Evolutionary conservation across 2,888 invertebrate genomes (phyloP).

Genomic region (Acleris emargana): DNA sequence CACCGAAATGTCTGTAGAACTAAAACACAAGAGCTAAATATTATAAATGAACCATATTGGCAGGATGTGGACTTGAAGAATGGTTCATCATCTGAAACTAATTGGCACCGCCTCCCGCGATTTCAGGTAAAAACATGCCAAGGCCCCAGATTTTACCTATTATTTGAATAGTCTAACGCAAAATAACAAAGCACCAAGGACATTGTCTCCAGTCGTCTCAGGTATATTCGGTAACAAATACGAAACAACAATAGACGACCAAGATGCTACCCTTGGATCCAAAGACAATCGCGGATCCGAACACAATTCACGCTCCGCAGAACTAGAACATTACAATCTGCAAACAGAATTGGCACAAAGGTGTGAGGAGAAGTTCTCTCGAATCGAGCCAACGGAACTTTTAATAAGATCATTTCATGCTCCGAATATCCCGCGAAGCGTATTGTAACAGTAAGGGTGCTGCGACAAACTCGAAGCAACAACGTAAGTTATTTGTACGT

Average conservation of each 20-base stretch:
- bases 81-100: too few relatives aligned
- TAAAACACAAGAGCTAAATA: too few relatives aligned
- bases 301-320: neutral
- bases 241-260: neutral
- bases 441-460: neutral
- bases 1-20: too few relatives aligned
- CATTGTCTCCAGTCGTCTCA: neutral
- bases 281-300: too few relatives aligned
- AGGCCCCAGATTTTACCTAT: too few relatives aligned
- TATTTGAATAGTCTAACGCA: too few relatives aligned
- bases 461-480: neutral
- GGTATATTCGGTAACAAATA: neutral
- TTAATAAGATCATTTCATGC: neutral
- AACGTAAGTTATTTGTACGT: neutral
- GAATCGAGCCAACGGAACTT: neutral
- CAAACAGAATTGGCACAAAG: neutral
- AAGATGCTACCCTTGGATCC: neutral
- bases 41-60: too few relatives aligned
- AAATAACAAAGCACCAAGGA: too few relatives aligned
- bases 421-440: neutral
- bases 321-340: neutral
- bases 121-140: too few relatives aligned
- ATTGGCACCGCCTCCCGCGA: too few relatives aligned
- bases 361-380: neutral
- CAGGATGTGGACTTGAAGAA: too few relatives aligned